Evolutionary conservation across 2,797 vertebrate species (phyloP), one percentile per base, ranked within the genome.

Genomic region (Ibycter americanus): DNA sequence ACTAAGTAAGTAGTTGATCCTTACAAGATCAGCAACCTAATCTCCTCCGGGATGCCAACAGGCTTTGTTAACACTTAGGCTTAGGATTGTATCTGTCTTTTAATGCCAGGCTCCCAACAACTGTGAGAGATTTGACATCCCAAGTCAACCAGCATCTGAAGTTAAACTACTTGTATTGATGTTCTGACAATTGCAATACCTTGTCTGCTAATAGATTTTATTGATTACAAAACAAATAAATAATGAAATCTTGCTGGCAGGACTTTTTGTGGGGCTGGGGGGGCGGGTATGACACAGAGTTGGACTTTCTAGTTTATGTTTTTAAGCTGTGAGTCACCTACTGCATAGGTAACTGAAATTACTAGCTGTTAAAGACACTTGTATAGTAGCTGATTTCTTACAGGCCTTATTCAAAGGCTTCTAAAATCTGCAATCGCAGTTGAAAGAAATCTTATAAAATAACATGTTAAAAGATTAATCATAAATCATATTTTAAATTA

Each of bases 11-110:
- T 97, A 93, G 95, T 97, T 98, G 98, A 98, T 98, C 98, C 98
- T 97, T 97, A 96, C 96, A 97, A 98, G 98, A 98, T 98, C 98
- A 98, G 98, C 97, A 95, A 97, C 98, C 97, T 99, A 98, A 99
- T 99, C 99, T 98, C 97, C 87, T 90, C 87, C 98, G 98, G 98
- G 98, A 97, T 91, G 96, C 97, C 98, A 98, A 98, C 98, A 97
- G 98, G 97, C 98, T 98, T 98, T 98, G 98, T 98, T 98, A 98
- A 97, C 97, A 96, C 63, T 96, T 96, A 87, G 66, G 95, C 77
- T 94, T 97, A 96, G 96, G 94, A 96, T 93, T 84, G 89, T 78
- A 91, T 93, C 93, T 97, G 91, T 94, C 88, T 63, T 85, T 92
- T 72, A 96, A 87, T 82, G 77, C 94, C 91, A 56, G 81, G 38